phyloP scores from a whole-genome alignment of 2,888 invertebrate genomes.

The Hydrotaea diabolus region DNA sequence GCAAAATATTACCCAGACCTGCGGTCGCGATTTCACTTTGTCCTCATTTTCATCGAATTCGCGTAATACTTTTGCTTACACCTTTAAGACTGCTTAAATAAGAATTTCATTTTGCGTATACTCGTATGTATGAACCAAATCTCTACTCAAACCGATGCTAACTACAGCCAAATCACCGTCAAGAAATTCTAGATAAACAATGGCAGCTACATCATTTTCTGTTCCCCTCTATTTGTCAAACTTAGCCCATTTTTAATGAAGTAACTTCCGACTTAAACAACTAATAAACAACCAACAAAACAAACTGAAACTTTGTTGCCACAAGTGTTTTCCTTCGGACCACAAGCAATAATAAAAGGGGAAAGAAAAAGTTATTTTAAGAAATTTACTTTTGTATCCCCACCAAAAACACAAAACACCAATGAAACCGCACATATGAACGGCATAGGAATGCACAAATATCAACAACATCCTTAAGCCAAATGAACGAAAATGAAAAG shows the following conservation, averaged over 20 bases:
- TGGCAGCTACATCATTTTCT: constrained; percentile 63
- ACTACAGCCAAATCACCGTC: too few species aligned
- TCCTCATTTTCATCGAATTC: too few species aligned
- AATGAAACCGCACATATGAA: constrained; percentile 50
- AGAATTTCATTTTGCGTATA: too few species aligned
- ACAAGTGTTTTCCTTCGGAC: constrained; percentile 74
- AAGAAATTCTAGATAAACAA: constrained; percentile 9
- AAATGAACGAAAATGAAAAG: constrained; percentile 16
- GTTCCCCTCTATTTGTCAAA: constrained; percentile 76
- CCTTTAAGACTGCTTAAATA: too few species aligned
- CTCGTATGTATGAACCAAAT: too few species aligned
- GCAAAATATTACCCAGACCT: too few species aligned
- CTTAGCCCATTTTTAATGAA: constrained; percentile 60
- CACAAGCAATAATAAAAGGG: neutral
- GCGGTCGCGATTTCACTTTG: too few species aligned
- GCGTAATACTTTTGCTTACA: too few species aligned
- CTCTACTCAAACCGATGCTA: too few species aligned
- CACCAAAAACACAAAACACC: constrained; percentile 55
- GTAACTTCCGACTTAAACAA: constrained; percentile 70
- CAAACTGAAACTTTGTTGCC: constrained; percentile 69
- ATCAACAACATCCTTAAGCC: constrained; percentile 26
- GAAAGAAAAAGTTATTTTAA: constrained; percentile 72
- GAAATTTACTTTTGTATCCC: constrained; percentile 59
- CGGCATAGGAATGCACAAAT: constrained; percentile 49
- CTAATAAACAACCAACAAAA: constrained; percentile 74